Percentiles rank a stretch among this genome's conserved stretches.
These are phyloP conservation scores for Anser brachyrhynchus DNA, from an alignment of 2,113 vertebrate genomes.

Conservation along the genomic window DNA sequence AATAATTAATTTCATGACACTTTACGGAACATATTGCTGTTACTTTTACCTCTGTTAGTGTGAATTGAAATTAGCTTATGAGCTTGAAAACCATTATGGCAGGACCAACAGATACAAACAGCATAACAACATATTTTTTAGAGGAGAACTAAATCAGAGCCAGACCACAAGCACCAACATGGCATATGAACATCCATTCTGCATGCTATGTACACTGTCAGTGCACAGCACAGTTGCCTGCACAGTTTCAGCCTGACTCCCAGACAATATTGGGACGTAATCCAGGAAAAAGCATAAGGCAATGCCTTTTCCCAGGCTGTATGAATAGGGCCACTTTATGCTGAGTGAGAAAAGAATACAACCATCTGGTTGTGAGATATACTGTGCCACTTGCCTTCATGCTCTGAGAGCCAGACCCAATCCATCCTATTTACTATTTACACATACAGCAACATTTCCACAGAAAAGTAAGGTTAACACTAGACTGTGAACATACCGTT, in stretches of 20 bases:
- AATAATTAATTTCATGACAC: neutral
- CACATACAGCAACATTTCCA: neutral
- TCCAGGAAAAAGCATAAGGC: neutral
- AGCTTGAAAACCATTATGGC: neutral
- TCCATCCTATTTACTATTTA: no score
- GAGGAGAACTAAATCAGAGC: no score
- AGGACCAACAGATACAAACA: neutral
- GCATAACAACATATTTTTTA: neutral
- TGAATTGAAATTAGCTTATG: neutral
- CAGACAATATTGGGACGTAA: neutral
- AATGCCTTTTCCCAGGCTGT: neutral
- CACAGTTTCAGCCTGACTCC: neutral
- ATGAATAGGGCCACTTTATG: neutral
- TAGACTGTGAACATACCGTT: constrained; percentile 62
- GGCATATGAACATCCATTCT: neutral
- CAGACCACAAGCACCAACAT: neutral
- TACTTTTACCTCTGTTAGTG: neutral
- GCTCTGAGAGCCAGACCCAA: neutral
- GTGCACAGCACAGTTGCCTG: neutral
- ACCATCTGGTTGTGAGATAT: rapidly evolving
- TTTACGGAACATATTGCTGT: neutral
- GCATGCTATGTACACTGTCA: neutral
- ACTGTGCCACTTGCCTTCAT: neutral
- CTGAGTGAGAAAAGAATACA: neutral
- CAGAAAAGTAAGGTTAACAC: neutral